Conservation (phyloP, 1,140 invertebrate genomes). For the Hylyphantes graminicola region DNA sequence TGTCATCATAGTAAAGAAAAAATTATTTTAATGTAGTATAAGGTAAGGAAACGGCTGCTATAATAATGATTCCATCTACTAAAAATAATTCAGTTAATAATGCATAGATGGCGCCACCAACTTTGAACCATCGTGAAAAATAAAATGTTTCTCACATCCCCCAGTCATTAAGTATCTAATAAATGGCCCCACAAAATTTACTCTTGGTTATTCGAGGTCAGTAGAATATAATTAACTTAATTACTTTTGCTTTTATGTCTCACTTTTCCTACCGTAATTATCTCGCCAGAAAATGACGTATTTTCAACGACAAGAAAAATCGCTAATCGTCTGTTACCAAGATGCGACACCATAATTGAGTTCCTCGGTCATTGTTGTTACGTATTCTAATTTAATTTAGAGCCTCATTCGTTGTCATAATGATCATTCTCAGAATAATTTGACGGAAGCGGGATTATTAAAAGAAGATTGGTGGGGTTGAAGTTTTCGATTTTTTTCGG, state of each 20-base stretch:
- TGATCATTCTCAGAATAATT: not conserved
- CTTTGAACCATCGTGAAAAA: too few relatives aligned
- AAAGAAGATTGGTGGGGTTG: not conserved
- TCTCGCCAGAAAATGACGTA: slow-evolving; percentile 4
- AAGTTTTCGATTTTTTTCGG: too few relatives aligned
- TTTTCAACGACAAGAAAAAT: not conserved
- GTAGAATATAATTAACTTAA: slow-evolving; percentile 31
- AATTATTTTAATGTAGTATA: not conserved
- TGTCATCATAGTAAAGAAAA: not conserved
- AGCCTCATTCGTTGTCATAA: not conserved
- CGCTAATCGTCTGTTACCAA: not conserved
- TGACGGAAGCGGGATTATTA: not conserved
- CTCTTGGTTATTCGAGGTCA: slow-evolving; percentile 28
- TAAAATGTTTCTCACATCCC: not conserved
- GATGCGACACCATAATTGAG: slow-evolving; percentile 5
- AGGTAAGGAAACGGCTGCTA: not conserved
- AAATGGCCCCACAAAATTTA: slow-evolving; percentile 8
- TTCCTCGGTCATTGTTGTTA: not conserved
- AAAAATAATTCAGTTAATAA: not conserved
- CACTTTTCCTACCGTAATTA: slow-evolving; percentile 17
- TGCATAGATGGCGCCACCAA: slow-evolving; percentile 5
- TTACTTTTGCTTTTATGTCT: slow-evolving; percentile 19
- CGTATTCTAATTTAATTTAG: slow-evolving; percentile 18
- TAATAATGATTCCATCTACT: too few relatives aligned
- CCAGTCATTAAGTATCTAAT: not conserved